Percentiles rank a stretch among this genome's conserved stretches.
phyloP scores from a whole-genome alignment of 1,140 invertebrate species.

The Eulimnadia texana region DNA sequence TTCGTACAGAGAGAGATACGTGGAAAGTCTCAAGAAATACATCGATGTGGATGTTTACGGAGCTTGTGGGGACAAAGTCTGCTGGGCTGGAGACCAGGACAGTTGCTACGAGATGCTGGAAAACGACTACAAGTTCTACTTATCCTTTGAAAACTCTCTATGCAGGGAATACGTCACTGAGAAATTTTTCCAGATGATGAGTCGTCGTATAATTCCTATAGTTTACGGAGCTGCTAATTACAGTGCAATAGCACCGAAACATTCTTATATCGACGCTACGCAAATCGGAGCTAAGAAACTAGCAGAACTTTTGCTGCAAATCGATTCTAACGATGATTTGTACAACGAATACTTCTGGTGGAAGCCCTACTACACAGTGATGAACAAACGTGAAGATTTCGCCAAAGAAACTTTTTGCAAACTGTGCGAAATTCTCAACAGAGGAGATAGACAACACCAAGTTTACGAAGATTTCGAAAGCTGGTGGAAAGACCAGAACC shows the following conservation, averaged over 20 bases:
- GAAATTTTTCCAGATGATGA: constrained; percentile 23
- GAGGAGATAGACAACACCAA: background rate
- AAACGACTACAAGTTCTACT: constrained; percentile 24
- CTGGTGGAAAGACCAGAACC: constrained; percentile 3
- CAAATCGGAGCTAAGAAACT: constrained; percentile 36
- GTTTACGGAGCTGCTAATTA: constrained; percentile 46
- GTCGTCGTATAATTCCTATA: constrained; percentile 43
- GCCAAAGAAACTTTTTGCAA: constrained; percentile 4
- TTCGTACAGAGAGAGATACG: constrained; percentile 39
- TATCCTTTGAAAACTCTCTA: constrained; percentile 29
- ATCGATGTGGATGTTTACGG: constrained; percentile 54
- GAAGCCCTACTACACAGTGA: constrained; percentile 22
- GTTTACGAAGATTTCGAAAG: constrained; percentile 5
- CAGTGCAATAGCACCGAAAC: constrained; percentile 39
- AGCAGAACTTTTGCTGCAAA: constrained; percentile 32
- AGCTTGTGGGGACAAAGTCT: constrained; percentile 36
- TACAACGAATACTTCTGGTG: constrained; percentile 26
- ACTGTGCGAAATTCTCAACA: constrained; percentile 9
- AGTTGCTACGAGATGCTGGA: constrained; percentile 7
- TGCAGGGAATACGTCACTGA: constrained; percentile 29
- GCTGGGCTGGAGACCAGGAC: constrained; percentile 26
- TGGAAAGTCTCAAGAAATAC: constrained; percentile 35
- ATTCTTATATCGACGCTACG: constrained; percentile 45
- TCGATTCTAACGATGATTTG: constrained; percentile 28
- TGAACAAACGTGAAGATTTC: background rate